Conservation (phyloP, 1,140 invertebrate species). For the Zaprionus gabonicus region DNA sequence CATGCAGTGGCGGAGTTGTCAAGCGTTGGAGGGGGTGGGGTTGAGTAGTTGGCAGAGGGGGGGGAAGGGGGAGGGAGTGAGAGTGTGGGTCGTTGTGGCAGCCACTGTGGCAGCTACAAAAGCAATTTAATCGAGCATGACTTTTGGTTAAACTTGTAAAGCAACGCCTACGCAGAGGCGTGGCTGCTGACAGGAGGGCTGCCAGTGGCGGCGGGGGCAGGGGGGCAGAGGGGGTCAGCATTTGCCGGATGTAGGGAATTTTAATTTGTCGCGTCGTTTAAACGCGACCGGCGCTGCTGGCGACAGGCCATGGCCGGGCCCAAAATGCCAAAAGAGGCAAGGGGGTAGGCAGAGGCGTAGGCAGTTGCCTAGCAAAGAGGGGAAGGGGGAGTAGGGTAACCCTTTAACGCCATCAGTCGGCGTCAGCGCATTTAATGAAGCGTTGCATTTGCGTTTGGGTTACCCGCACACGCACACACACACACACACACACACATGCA, state of each 20-base stretch:
- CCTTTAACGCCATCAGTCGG: conserved; percentile 63
- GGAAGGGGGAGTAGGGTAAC: conserved; percentile 41
- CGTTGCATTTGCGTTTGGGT: conserved; percentile 53
- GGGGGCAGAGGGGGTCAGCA: neutral
- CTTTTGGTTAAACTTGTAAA: conserved; percentile 82
- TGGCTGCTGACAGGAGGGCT: neutral
- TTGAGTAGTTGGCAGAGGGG: neutral
- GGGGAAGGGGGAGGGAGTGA: neutral
- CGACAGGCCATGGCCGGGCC: conserved; percentile 30
- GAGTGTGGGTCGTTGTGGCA: neutral
- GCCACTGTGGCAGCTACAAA: conserved; percentile 50
- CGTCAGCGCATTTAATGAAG: conserved; percentile 65
- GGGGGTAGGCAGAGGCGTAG: neutral
- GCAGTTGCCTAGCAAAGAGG: neutral
- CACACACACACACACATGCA: neutral
- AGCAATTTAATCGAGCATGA: conserved; percentile 84
- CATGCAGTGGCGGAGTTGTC: conserved; percentile 3
- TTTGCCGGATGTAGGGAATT: conserved; percentile 78
- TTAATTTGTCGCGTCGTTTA: conserved; percentile 83
- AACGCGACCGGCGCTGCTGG: conserved; percentile 55
- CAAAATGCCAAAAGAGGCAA: neutral
- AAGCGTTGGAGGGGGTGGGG: neutral
- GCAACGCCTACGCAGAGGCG: conserved; percentile 71
- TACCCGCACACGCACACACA: conserved; percentile 11
- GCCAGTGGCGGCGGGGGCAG: neutral